Conservation (phyloP, 2,113 vertebrate genomes). For the Xerus inauris region DNA sequence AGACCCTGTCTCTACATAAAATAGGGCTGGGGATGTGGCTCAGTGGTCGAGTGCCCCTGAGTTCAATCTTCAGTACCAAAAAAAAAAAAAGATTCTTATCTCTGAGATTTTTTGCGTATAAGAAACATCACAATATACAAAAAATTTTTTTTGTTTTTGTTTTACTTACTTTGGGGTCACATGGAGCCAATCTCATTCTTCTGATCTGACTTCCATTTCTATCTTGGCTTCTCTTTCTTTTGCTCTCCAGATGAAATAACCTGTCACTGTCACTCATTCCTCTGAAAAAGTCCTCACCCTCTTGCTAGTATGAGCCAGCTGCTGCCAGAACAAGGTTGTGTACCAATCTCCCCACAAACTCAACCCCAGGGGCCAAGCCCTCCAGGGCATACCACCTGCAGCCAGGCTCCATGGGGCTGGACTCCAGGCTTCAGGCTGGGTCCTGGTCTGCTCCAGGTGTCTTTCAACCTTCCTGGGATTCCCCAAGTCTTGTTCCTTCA, state of each 20-base stretch:
- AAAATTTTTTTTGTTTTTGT: no score
- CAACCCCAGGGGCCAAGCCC: not conserved
- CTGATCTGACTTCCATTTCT: not conserved
- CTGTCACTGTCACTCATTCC: not conserved
- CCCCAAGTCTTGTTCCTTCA: not conserved
- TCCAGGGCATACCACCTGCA: not conserved
- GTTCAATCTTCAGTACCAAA: no score
- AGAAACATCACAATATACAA: not conserved
- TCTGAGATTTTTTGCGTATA: not conserved
- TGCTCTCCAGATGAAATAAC: not conserved
- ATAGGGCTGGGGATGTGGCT: no score
- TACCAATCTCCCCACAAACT: not conserved
- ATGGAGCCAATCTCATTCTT: not conserved
- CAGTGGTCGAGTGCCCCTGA: no score
- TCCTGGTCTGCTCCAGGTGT: not conserved
- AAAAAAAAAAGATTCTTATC: slow-evolving; percentile 13
- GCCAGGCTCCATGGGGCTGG: not conserved
- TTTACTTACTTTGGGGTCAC: not conserved
- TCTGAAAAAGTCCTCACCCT: not conserved
- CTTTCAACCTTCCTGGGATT: not conserved
- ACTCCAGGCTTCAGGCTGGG: not conserved
- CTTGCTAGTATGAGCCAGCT: not conserved
- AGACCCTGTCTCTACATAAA: no score
- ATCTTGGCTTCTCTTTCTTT: not conserved
- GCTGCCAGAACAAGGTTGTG: not conserved